Evolutionary conservation across 1,140 invertebrate species (phyloP), one percentile per base, ranked within the genome.

Genomic region (Drosophila serrata): DNA sequence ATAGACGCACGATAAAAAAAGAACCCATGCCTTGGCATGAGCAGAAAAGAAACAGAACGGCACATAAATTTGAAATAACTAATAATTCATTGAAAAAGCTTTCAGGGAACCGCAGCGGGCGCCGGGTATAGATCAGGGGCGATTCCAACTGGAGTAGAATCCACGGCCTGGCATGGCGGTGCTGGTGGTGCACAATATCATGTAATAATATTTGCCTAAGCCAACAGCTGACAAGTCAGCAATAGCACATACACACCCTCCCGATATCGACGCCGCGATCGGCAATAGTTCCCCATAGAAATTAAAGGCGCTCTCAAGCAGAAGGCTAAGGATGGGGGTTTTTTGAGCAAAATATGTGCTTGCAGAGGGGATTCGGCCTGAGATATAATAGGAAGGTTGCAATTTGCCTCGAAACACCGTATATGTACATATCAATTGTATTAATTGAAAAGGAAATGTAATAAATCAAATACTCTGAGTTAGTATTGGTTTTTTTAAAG

Each of bases 21-120:
- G n/a, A 68, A 43, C 35, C 39, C 33, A 55, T 35, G 43, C 63
- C 19, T 22, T 13, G 37, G 59, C 19, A 40, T 39, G 42, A 13
- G 49, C 39, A 33, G 31, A 55, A 75, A 56, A 53, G 58, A 75
- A 69, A 40, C 53, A 69, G 67, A 72, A 88, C 63, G 80, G 67
- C 60, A 88, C 85, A 87, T 88, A 87, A 87, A 87, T 87, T 88
- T 88, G 29, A 81, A 90, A 90, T 84, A 88, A 88, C 81, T 88
- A 84, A 90, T 90, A 88, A 90, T 90, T 88, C 85, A 88, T 90
- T 81, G 77, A 90, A 88, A 63, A 88, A 65, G 69, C 55, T 73
- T 60, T 13, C 48, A 22, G 39, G 58, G 43, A 53, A 64, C 58
- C 60, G 13, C 13, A 9, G 19, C 51, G 65, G 49, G 67, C 24